phyloP scores from a whole-genome alignment of 2,888 invertebrate species.

The Aphidius colemani region DNA sequence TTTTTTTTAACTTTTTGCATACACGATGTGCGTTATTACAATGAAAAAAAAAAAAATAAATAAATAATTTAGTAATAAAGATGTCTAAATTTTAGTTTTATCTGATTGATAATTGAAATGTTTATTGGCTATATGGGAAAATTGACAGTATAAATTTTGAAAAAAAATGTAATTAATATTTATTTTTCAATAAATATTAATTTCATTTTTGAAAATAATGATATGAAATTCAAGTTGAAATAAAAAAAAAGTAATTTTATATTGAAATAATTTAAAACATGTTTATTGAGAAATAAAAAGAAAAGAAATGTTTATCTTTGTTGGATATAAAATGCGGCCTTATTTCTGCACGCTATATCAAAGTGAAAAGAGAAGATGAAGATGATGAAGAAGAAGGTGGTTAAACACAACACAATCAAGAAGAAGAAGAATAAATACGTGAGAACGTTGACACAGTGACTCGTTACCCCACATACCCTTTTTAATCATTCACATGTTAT shows the following conservation, averaged over 20 bases:
- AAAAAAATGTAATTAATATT: no score
- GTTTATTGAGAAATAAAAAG: not conserved
- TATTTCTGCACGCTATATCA: slow-evolving; percentile 44
- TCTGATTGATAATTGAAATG: not conserved
- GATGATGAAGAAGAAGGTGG: slow-evolving; percentile 19
- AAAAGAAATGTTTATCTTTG: not conserved
- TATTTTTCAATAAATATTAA: no score
- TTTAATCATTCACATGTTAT: slow-evolving; percentile 9
- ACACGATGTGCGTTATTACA: not conserved
- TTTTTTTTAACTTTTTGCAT: no score
- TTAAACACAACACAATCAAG: slow-evolving; percentile 18
- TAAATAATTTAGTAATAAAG: not conserved
- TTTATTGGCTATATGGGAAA: no score
- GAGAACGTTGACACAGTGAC: slow-evolving; percentile 60
- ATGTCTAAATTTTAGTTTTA: not conserved
- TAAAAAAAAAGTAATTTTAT: no score
- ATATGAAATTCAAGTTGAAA: no score
- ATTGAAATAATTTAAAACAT: no score
- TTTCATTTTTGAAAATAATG: no score
- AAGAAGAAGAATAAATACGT: slow-evolving; percentile 49
- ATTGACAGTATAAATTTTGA: no score
- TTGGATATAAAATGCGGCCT: slow-evolving; percentile 46
- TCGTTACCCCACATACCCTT: slow-evolving; percentile 61
- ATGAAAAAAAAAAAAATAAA: not conserved
- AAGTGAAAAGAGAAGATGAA: slow-evolving; percentile 26